Evolutionary conservation across 2,888 invertebrate species (phyloP), one percentile per base, ranked within the genome.

Genomic region (Stenoptilia bipunctidactyla): DNA sequence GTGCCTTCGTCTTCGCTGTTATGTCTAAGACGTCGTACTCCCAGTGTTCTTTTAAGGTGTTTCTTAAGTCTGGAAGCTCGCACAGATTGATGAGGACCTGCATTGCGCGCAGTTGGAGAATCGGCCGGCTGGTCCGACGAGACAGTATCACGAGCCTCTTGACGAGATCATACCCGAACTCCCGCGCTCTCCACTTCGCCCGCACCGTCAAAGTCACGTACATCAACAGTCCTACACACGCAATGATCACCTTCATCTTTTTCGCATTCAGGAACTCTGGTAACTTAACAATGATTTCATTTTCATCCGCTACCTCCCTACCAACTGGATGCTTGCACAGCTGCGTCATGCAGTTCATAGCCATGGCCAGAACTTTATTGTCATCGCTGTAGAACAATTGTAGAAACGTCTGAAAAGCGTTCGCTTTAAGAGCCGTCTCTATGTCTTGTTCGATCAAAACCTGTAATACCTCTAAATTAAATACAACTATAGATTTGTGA

Each of bases 101-200:
- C 59, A 83, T 62, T 1, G 61, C 51, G 12, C 61, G 45, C 2
- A 73, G 15, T 40, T 82, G 82, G 1, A 83, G 40, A 5, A 64
- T n/a, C 0, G 80, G 77, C 1, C 52, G 56, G 42, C 63, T 70
- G 0, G 61, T 61, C 1, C 48, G 42, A 1, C 54, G 44, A 34
- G 66, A 66, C 2, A 80, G 50, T 0, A 43, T 20, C 0, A 75
- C 61, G 1, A 83, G 49, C 1, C 53, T 52, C 27, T 54, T 65
- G 0, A 70, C 67, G 1, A 82, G 41, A 1, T 67, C 65, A 5
- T 41, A 43, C 30, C 57, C 53, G 14, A 49, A 54, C 44, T 82
- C 77, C 37, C 74, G 79, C 0, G 69, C 71, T 0, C 79, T 66
- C 82, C 82, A 82, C 51, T 80, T 74, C 0, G 82, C 73, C 0